phyloP scores from a whole-genome alignment of 2,888 invertebrate species.

The Xestia xanthographa region DNA sequence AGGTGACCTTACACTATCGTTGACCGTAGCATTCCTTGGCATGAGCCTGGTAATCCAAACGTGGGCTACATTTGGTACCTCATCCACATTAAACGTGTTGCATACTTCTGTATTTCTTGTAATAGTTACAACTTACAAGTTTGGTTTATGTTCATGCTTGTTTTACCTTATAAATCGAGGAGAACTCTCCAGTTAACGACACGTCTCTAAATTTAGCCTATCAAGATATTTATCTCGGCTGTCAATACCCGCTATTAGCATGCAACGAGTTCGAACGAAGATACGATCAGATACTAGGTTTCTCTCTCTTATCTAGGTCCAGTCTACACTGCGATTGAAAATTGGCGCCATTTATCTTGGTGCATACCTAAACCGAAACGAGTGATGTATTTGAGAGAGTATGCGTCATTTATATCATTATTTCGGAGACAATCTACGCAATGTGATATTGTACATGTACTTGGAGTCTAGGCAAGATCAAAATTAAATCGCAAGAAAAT shows the following conservation, averaged over 20 bases:
- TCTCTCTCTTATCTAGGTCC: too few relatives aligned
- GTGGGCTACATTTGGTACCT: too few relatives aligned
- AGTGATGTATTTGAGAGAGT: not conserved
- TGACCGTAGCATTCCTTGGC: not conserved
- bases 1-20: not conserved
- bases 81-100: too few relatives aligned
- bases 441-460: not conserved
- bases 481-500: not conserved
- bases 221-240: slow-evolving; percentile 16
- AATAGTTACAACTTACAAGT: not conserved
- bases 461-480: not conserved
- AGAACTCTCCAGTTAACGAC: not conserved
- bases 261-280: slow-evolving; percentile 19
- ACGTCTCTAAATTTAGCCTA: slow-evolving; percentile 16
- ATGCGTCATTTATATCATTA: not conserved
- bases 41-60: not conserved
- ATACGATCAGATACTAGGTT: slow-evolving; percentile 24
- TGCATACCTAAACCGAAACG: not conserved
- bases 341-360: not conserved
- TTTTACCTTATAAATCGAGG: slow-evolving; percentile 16
- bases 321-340: slow-evolving; percentile 8
- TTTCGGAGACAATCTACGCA: not conserved
- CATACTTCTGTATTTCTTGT: too few relatives aligned
- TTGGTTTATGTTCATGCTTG: not conserved
- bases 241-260: not conserved